Conservation (phyloP, 2,113 vertebrate genomes). For the Cercopithecus mona region DNA sequence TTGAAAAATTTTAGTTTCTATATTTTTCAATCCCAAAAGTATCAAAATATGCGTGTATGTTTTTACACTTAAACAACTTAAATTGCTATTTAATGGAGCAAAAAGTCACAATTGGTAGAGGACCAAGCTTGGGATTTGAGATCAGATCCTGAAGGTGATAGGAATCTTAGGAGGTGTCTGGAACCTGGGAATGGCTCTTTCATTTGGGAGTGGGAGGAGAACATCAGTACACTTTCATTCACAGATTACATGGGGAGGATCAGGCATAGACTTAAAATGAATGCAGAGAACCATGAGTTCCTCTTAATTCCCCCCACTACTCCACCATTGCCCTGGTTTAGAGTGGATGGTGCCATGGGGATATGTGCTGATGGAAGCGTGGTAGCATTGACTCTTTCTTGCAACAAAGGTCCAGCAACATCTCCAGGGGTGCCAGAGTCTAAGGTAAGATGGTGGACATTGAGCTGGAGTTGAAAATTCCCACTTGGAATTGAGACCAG, state of each 20-base stretch:
- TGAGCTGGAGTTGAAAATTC: background rate
- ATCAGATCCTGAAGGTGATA: background rate
- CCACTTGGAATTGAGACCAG: background rate
- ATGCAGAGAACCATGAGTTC: background rate
- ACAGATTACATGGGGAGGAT: background rate
- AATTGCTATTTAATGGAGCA: background rate
- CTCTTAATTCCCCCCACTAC: background rate
- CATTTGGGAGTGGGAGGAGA: background rate
- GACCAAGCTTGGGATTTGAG: background rate
- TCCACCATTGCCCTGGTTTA: too few relatives aligned
- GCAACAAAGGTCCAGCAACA: background rate
- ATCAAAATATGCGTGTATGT: background rate
- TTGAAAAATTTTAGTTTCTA: background rate
- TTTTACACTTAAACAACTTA: background rate
- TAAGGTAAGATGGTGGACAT: background rate
- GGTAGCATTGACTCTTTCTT: background rate
- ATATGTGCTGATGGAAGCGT: background rate
- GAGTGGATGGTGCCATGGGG: background rate
- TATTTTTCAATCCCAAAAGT: background rate
- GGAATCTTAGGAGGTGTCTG: background rate
- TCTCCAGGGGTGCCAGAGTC: background rate
- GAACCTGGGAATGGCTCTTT: background rate
- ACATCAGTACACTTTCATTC: background rate
- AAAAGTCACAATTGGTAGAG: background rate
- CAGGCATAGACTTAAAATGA: background rate